These are phyloP conservation scores for Myotis myotis DNA, from an alignment of 2,797 vertebrate species.

Conservation along the genomic window DNA sequence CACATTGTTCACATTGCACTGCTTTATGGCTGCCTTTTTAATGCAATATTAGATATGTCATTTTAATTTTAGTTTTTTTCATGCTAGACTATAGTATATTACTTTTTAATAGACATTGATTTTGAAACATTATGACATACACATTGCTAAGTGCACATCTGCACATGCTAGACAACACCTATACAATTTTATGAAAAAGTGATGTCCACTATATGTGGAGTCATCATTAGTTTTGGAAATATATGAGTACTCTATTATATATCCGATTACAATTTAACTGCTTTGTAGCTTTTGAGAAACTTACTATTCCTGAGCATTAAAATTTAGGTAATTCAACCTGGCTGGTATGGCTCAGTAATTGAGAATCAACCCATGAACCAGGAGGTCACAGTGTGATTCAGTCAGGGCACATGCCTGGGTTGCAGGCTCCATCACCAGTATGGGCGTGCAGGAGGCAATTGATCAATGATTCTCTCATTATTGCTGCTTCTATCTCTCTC, in stretches of 20 bases:
- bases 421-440: no score
- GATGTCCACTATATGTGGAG: background rate
- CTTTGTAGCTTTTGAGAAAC: background rate
- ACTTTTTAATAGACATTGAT: background rate
- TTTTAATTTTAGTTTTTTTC: background rate
- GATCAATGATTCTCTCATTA: no score
- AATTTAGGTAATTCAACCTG: background rate
- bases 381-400: no score
- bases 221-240: background rate
- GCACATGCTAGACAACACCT: background rate
- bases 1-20: background rate
- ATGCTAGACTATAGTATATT: background rate
- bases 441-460: no score
- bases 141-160: background rate
- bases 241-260: background rate
- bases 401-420: no score
- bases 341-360: no score
- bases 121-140: background rate
- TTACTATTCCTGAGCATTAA: background rate
- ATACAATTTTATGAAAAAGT: background rate
- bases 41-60: background rate
- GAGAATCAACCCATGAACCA: no score
- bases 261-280: background rate
- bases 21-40: background rate
- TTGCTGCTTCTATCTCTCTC: no score